Evolutionary conservation across 30 jellyfish, hydroid and myxozoan genomes (phyloP).

Genomic region (Aurelia aurita): DNA sequence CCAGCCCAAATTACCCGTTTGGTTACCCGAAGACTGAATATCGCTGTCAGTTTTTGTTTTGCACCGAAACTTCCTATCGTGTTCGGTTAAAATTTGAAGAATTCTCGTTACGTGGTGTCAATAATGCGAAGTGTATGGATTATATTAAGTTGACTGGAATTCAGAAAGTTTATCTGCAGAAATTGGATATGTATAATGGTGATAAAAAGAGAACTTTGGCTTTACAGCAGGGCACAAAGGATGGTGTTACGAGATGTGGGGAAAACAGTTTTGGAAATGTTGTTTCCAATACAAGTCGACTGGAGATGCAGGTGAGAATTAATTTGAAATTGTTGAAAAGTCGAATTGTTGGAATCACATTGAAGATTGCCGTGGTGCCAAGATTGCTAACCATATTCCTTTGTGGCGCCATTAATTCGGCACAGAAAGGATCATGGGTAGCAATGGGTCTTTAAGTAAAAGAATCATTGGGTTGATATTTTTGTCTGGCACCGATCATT

Average conservation of each 20-base stretch:
- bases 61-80: conserved; percentile 33
- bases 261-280: neutral
- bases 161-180: conserved; percentile 1
- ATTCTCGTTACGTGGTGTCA: conserved; percentile 23
- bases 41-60: conserved; percentile 33
- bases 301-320: conserved; percentile 16
- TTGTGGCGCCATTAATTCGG: no score
- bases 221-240: neutral
- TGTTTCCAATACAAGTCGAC: conserved; percentile 23
- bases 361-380: no score
- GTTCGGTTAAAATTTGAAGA: conserved; percentile 46
- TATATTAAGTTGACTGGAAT: conserved; percentile 27
- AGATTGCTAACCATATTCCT: no score
- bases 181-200: neutral
- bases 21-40: conserved; percentile 55
- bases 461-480: no score
- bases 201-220: neutral
- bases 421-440: no score
- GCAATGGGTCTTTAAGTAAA: no score
- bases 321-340: no score
- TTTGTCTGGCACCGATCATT: no score
- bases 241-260: conserved; percentile 19
- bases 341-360: no score
- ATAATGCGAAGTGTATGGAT: conserved; percentile 29
- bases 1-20: conserved; percentile 63